Conservation (phyloP, 2,113 vertebrate species). For the Chaetodon auriga region DNA sequence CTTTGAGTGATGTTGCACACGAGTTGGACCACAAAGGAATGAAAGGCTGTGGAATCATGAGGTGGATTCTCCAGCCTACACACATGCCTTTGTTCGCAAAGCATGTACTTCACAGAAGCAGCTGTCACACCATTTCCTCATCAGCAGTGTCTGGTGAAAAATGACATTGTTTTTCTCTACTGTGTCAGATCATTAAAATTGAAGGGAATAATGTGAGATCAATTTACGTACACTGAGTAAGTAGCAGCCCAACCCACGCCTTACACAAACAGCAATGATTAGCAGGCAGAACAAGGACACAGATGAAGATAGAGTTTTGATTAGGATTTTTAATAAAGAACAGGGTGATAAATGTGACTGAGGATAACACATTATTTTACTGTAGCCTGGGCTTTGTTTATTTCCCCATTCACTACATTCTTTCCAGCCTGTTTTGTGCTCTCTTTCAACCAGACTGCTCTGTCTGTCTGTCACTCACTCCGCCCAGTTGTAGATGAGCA, state of each 20-base stretch:
- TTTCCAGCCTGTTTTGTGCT: slow-evolving; percentile 53
- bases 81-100: slow-evolving; percentile 40
- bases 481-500: slow-evolving; percentile 58
- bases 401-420: slow-evolving; percentile 38
- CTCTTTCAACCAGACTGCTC: slow-evolving; percentile 57
- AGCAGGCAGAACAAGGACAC: slow-evolving; percentile 5
- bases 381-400: slow-evolving; percentile 38
- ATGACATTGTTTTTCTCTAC: slow-evolving; percentile 1
- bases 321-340: slow-evolving; percentile 17
- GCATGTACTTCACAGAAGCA: slow-evolving; percentile 16
- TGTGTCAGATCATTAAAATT: slow-evolving; percentile 4
- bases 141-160: slow-evolving; percentile 16
- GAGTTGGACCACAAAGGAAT: neutral
- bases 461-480: slow-evolving; percentile 58
- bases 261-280: neutral
- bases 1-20: neutral
- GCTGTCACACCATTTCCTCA: slow-evolving; percentile 55
- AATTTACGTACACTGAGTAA: neutral
- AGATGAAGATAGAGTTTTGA: neutral
- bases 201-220: neutral
- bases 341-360: neutral
- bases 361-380: neutral
- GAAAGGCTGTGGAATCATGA: neutral
- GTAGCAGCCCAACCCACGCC: neutral
- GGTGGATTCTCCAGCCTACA: slow-evolving; percentile 9